A percentile compares a stretch with the other conserved stretches of the same genome.
Conservation (phyloP, 2,888 invertebrate species). For the Sesamia inferens region DNA sequence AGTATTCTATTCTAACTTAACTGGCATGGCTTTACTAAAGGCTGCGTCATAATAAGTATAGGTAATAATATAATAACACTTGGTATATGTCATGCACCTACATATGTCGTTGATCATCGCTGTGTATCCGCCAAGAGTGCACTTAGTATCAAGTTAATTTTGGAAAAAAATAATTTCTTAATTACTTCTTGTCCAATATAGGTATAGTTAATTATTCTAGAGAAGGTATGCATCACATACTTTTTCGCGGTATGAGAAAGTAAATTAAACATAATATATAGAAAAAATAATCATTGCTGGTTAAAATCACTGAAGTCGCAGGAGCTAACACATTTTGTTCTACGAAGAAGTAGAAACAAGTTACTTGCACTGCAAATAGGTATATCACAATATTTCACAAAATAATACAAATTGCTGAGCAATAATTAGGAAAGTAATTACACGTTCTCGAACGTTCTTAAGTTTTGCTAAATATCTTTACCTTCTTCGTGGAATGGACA, state of each 20-base stretch:
- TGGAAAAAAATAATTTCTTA: neutral
- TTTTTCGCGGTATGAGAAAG: neutral
- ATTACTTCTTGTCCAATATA: neutral
- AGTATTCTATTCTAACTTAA: too few relatives aligned
- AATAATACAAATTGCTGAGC: constrained; percentile 16
- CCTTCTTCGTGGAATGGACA: constrained; percentile 91
- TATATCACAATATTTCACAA: neutral
- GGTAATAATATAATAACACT: neutral
- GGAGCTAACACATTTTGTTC: neutral
- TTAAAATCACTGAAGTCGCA: constrained; percentile 16
- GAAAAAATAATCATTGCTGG: neutral
- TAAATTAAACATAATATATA: neutral
- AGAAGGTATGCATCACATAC: neutral
- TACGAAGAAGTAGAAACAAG: neutral
- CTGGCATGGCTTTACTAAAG: too few relatives aligned
- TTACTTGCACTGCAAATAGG: neutral
- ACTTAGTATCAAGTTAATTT: neutral
- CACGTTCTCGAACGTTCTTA: constrained; percentile 1
- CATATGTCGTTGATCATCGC: neutral
- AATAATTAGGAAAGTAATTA: neutral
- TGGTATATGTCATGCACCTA: neutral
- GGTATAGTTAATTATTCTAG: neutral
- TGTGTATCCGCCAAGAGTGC: neutral
- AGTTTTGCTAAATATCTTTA: constrained; percentile 71
- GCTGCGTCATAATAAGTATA: neutral